Percentiles rank a stretch among this genome's conserved stretches.
phyloP scores from a whole-genome alignment of 2,797 vertebrate species.

The Sebastes trivittatus region DNA sequence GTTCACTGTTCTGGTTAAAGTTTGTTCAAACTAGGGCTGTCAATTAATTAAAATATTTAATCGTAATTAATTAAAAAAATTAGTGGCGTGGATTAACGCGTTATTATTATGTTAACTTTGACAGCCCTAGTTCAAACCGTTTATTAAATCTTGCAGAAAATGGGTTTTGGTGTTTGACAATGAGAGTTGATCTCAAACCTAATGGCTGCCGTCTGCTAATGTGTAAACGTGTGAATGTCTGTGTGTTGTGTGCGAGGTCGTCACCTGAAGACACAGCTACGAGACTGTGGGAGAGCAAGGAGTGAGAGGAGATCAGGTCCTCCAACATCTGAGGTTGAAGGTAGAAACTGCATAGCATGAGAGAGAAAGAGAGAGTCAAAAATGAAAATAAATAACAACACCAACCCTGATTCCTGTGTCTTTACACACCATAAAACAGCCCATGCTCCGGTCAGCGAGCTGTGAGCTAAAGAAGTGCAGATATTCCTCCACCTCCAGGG shows the following conservation, averaged over 20 bases:
- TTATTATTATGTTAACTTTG: too few species aligned
- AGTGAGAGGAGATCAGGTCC: constrained; percentile 52
- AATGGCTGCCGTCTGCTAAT: background rate
- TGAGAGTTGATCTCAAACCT: too few species aligned
- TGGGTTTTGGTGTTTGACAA: too few species aligned
- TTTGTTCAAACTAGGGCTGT: too few species aligned
- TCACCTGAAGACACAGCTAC: constrained; percentile 51
- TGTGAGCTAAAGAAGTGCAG: constrained; percentile 82
- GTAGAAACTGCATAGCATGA: constrained; percentile 19
- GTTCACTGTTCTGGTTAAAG: background rate
- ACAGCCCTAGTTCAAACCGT: too few species aligned
- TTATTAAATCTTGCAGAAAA: too few species aligned
- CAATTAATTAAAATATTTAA: too few species aligned
- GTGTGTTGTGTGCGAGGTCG: background rate
- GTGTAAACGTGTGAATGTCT: background rate
- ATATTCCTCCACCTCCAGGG: constrained; percentile 85
- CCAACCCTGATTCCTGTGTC: background rate
- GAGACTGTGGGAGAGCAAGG: constrained; percentile 39
- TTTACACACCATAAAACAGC: constrained; percentile 64
- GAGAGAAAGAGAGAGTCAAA: background rate
- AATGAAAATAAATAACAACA: background rate
- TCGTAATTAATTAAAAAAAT: too few species aligned
- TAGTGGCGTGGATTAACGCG: too few species aligned
- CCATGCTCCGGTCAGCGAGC: constrained; percentile 69
- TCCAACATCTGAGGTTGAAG: constrained; percentile 38